Conservation (phyloP, 2,113 vertebrate genomes). For the Puntigrus tetrazona region DNA sequence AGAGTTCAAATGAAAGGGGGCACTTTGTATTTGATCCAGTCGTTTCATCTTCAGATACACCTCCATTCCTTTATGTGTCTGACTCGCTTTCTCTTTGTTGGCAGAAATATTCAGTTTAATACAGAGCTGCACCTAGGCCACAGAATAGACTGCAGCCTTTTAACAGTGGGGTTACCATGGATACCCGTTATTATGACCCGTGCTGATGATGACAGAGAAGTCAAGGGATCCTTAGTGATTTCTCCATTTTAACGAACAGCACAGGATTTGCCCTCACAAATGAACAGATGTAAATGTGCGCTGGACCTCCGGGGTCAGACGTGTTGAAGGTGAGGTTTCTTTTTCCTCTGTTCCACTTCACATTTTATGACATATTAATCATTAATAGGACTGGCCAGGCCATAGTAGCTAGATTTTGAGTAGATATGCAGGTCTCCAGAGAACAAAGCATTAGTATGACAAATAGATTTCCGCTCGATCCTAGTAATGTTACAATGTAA, state of each 20-base stretch:
- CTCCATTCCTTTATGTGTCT: neutral
- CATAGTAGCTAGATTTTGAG: neutral
- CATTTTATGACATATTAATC: neutral
- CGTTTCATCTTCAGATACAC: constrained; percentile 21
- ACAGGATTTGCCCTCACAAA: neutral
- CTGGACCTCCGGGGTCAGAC: neutral
- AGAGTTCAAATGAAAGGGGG: constrained; percentile 1
- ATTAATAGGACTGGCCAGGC: neutral
- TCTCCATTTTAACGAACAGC: neutral
- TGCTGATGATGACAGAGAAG: neutral
- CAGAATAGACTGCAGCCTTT: neutral
- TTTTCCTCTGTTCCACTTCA: neutral
- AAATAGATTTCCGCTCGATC: neutral
- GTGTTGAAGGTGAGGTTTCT: neutral
- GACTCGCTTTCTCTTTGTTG: neutral
- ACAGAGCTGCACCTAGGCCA: constrained; percentile 6
- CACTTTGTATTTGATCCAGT: neutral
- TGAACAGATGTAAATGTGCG: neutral
- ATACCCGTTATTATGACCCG: neutral
- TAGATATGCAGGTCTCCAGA: neutral
- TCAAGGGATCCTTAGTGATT: neutral
- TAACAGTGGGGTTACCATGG: constrained; percentile 10
- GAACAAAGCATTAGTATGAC: neutral
- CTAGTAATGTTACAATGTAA: constrained; percentile 3
- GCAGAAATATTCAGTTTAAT: neutral